These are phyloP conservation scores for Phocoena sinus DNA, from an alignment of 2,113 vertebrate genomes.

Conservation along the genomic window DNA sequence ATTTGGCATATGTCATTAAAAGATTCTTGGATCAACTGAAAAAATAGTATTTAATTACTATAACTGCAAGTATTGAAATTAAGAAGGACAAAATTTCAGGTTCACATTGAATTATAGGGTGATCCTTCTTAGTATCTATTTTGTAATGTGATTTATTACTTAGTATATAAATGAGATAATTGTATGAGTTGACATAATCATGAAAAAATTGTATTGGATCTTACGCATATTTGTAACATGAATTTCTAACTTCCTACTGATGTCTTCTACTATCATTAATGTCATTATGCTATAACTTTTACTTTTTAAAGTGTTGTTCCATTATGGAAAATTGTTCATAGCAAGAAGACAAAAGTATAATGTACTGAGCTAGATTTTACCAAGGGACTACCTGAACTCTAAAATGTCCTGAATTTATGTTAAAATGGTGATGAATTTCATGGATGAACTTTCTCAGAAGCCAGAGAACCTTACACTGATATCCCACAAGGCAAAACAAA, in stretches of 20 bases:
- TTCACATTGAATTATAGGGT: background rate
- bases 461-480: constrained; percentile 31
- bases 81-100: background rate
- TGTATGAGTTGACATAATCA: background rate
- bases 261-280: background rate
- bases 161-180: background rate
- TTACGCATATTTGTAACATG: background rate
- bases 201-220: background rate
- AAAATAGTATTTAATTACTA: background rate
- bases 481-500: background rate
- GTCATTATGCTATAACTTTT: background rate
- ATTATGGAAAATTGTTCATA: background rate
- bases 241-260: background rate
- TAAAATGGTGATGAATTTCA: background rate
- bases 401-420: background rate
- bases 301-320: background rate
- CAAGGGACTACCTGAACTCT: background rate
- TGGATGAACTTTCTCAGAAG: constrained; percentile 32
- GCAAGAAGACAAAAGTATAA: background rate
- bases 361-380: background rate
- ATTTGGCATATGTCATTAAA: background rate
- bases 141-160: background rate
- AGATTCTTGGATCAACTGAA: background rate
- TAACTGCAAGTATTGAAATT: background rate
- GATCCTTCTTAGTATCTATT: background rate